Evolutionary conservation across 2,113 vertebrate species (phyloP).

Genomic region (Otis tarda): DNA sequence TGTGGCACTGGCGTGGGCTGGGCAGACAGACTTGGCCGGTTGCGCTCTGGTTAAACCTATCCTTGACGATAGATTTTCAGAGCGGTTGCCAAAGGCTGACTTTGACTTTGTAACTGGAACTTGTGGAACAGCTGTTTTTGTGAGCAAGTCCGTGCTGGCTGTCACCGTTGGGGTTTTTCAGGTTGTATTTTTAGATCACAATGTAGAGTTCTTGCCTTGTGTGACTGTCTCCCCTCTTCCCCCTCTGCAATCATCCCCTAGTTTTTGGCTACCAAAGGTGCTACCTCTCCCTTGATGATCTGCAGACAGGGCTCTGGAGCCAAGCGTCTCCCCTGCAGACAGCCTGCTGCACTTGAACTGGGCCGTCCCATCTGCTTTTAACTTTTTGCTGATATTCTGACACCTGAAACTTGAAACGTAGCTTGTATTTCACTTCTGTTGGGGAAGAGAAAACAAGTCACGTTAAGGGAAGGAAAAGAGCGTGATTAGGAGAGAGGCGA

Average conservation of each 20-base stretch:
- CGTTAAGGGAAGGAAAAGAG: background rate
- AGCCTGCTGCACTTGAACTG: background rate
- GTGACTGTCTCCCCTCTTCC: background rate
- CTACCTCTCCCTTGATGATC: background rate
- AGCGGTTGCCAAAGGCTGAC: background rate
- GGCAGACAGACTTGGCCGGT: background rate
- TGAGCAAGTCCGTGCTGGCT: background rate
- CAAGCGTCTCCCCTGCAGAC: rapidly evolving
- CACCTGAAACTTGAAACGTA: background rate
- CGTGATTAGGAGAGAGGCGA: background rate
- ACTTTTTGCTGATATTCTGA: background rate
- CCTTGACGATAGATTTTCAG: background rate
- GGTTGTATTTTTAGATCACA: constrained; percentile 3
- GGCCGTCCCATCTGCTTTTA: background rate
- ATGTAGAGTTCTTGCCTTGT: background rate
- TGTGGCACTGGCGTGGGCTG: background rate
- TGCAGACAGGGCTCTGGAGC: background rate
- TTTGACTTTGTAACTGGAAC: constrained; percentile 1
- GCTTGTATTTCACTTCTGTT: background rate
- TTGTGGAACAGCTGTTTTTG: background rate
- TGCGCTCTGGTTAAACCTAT: background rate
- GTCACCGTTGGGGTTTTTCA: background rate
- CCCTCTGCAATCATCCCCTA: background rate
- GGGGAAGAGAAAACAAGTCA: background rate
- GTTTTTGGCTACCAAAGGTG: background rate